Evolutionary conservation across 2,888 invertebrate genomes (phyloP).

Genomic region (Theodoxus fluviatilis): DNA sequence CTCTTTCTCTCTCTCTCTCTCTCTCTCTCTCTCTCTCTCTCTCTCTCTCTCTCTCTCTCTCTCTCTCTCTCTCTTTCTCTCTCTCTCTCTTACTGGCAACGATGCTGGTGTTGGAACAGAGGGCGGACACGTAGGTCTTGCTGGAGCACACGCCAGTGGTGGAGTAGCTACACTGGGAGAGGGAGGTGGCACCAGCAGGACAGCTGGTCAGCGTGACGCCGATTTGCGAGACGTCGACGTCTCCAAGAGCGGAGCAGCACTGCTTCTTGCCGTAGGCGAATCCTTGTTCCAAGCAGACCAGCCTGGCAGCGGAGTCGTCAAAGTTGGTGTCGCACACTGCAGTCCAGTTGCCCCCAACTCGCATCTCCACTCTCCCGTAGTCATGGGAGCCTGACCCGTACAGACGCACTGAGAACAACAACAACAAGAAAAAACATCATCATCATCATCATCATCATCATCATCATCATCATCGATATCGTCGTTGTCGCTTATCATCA

Average conservation of each 20-base stretch:
- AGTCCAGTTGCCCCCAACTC: slow-evolving; percentile 42
- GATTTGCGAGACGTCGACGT: slow-evolving; percentile 29
- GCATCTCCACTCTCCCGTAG: slow-evolving; percentile 48
- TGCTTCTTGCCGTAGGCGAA: slow-evolving; percentile 40
- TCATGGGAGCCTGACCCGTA: slow-evolving; percentile 36
- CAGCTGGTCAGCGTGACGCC: no score
- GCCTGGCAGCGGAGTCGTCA: slow-evolving; percentile 37
- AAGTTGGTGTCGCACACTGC: slow-evolving; percentile 48
- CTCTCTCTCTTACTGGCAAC: no score
- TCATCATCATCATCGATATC: neutral
- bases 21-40: no score
- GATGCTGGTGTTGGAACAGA: no score
- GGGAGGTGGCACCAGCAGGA: no score
- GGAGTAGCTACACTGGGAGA: no score
- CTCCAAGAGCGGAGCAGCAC: slow-evolving; percentile 45
- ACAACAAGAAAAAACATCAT: neutral
- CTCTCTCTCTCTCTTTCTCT: no score
- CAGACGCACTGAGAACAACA: slow-evolving; percentile 39
- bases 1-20: no score
- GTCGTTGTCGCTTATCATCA: neutral
- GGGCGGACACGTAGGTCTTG: no score
- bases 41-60: no score
- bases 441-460: neutral
- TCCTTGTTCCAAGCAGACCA: slow-evolving; percentile 46
- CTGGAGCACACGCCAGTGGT: no score